Evolutionary conservation across 2,888 invertebrate genomes (phyloP).

Genomic region (Drosophila koepferae): DNA sequence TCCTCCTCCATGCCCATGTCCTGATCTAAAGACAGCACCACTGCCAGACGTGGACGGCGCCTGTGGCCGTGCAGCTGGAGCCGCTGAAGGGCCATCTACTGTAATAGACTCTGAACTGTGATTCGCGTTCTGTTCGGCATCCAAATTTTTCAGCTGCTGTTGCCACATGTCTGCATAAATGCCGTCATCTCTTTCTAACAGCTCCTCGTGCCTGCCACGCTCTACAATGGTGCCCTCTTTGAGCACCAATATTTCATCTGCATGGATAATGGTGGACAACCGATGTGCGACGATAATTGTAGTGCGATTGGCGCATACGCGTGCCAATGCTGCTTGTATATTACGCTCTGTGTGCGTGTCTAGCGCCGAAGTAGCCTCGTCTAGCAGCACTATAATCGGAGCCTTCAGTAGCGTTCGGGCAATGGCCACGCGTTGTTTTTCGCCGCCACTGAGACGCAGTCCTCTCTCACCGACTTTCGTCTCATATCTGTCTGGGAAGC

Average conservation of each 20-base stretch:
- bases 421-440: conserved; percentile 98
- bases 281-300: conserved; percentile 98
- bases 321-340: conserved; percentile 93
- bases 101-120: conserved; percentile 24
- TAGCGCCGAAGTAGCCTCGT: conserved; percentile 97
- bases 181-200: conserved; percentile 90
- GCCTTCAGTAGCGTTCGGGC: conserved; percentile 97
- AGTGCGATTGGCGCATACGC: conserved; percentile 95
- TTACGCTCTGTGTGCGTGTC: conserved; percentile 98
- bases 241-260: conserved; percentile 96
- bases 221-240: conserved; percentile 96
- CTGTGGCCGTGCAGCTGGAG: not conserved
- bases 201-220: conserved; percentile 90
- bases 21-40: conserved; percentile 58
- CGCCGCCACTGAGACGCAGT: conserved; percentile 97
- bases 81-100: conserved; percentile 5
- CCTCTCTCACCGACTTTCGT: conserved; percentile 98
- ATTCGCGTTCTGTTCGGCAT: conserved; percentile 65
- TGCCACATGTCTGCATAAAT: conserved; percentile 97
- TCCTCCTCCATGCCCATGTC: conserved; percentile 71
- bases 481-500: conserved; percentile 96
- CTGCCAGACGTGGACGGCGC: conserved; percentile 3
- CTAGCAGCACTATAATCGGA: conserved; percentile 95
- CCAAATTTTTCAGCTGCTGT: conserved; percentile 89
- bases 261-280: conserved; percentile 96